Evolutionary conservation across 1,140 invertebrate species (phyloP), one percentile per base, ranked within the genome.

Genomic region (Psilanteris sp.): DNA sequence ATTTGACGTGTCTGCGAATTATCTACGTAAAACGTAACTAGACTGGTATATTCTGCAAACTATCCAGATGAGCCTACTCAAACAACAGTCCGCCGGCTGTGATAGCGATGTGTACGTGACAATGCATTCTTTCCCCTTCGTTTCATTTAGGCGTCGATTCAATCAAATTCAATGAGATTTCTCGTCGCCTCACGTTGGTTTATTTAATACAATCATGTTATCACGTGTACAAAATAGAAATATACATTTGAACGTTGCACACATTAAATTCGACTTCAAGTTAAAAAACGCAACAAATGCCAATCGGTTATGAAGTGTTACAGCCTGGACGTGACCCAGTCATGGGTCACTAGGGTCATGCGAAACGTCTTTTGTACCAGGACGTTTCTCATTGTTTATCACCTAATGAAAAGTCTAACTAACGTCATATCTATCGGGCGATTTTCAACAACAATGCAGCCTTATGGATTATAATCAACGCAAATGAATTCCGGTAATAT

Each of bases 381-480:
- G n/a, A 54, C 0, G 10, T 50, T 32, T 18, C 37, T 29, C n/a
- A n/a, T 24, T 34, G 7, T 39, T 54, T 29, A 36, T 31, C 29
- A 27, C 10, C 57, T 76, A 68, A 70, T 48, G 64, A 67, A 64
- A 59, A 54, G 14, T 43, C 50, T 66, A 70, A 2, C 34, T 57
- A 70, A 44, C 27, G 39, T 67, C 37, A 39, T 59, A n/a, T n/a
- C 44, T 67, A 73, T 27, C 80, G 81, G 78, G 72, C 73, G 74
- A 77, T 66, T 81, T 36, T 48, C 34, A 66, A 52, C 59, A 81
- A 81, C 66, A 57, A 50, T 74, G 72, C 71, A 80, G 79, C 77
- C 74, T 77, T 80, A 80, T 80, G 55, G 71, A 48, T 80, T 74
- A 66, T 62, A 75, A 71, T 78, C 79, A 78, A 77, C 70, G 81